A percentile compares a stretch with the other conserved stretches of the same genome.
These are phyloP conservation scores for Geotrupes spiniger DNA, from an alignment of 2,888 invertebrate genomes.

Conservation along the genomic window DNA sequence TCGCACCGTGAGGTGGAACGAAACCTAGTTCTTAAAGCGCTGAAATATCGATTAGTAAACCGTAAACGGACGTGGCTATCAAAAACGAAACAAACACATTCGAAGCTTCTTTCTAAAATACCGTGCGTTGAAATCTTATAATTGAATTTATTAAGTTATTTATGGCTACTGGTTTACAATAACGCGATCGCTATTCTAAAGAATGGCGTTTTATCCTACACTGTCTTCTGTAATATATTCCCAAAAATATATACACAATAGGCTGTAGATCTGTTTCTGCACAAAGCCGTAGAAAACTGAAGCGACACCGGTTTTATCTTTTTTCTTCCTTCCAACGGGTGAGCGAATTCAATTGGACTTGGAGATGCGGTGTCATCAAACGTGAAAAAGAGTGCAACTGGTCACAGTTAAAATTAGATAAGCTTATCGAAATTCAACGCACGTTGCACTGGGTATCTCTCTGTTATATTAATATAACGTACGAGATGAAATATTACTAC, in stretches of 20 bases:
- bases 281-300: not conserved
- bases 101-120: no score
- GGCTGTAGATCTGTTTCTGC: slow-evolving; percentile 1
- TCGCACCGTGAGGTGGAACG: no score
- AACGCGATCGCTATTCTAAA: not conserved
- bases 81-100: no score
- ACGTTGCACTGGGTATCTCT: slow-evolving; percentile 4
- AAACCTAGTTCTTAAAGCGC: no score
- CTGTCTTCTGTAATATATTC: slow-evolving; percentile 11
- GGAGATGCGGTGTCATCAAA: not conserved
- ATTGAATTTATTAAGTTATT: no score
- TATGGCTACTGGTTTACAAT: slow-evolving; percentile 9
- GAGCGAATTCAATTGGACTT: not conserved
- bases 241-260: slow-evolving; percentile 12
- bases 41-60: no score
- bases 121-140: no score
- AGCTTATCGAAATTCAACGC: slow-evolving; percentile 13
- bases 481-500: slow-evolving; percentile 4
- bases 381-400: slow-evolving; percentile 7
- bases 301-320: slow-evolving; percentile 1
- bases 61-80: no score
- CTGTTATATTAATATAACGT: slow-evolving; percentile 4
- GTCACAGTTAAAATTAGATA: slow-evolving; percentile 14
- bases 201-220: not conserved
- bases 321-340: not conserved